These are phyloP conservation scores for Rutpela maculata DNA, from an alignment of 2,888 invertebrate species.

Conservation along the genomic window DNA sequence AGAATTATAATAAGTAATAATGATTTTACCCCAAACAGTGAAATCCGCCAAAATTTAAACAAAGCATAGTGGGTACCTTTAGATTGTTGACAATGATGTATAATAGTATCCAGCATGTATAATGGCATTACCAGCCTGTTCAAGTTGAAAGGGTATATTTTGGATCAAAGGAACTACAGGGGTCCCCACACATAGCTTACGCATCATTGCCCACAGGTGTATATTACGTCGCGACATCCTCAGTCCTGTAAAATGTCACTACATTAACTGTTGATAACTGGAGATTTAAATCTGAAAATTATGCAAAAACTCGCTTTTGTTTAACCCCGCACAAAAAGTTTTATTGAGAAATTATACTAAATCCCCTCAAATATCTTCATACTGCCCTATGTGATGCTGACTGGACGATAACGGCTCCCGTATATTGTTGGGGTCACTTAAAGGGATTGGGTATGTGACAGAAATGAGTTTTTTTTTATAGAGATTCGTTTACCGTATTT, in stretches of 20 bases:
- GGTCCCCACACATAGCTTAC: slow-evolving; percentile 69
- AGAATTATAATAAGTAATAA: slow-evolving; percentile 63
- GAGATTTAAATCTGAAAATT: slow-evolving; percentile 53
- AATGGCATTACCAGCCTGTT: slow-evolving; percentile 66
- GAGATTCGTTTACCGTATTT: not conserved
- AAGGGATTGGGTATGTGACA: not conserved
- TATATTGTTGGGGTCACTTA: slow-evolving; percentile 22
- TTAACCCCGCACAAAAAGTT: slow-evolving; percentile 31
- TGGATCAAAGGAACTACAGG: slow-evolving; percentile 68
- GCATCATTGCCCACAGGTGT: slow-evolving; percentile 73
- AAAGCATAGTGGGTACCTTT: slow-evolving; percentile 57
- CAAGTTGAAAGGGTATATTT: slow-evolving; percentile 65
- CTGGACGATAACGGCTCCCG: slow-evolving; percentile 2
- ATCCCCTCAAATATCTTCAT: slow-evolving; percentile 29
- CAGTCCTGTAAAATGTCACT: slow-evolving; percentile 54
- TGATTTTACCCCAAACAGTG: slow-evolving; percentile 57
- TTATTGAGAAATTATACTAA: slow-evolving; percentile 38
- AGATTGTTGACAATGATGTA: slow-evolving; percentile 65
- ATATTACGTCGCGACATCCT: slow-evolving; percentile 61
- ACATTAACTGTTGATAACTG: slow-evolving; percentile 51
- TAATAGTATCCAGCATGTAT: slow-evolving; percentile 64
- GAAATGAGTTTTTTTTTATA: not conserved
- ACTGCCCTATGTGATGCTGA: not conserved
- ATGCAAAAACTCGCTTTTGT: slow-evolving; percentile 49
- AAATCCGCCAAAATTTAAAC: slow-evolving; percentile 64